Base-by-base conservation (phyloP, 2,888 invertebrate species). In the Zelleria hepariella region DNA sequence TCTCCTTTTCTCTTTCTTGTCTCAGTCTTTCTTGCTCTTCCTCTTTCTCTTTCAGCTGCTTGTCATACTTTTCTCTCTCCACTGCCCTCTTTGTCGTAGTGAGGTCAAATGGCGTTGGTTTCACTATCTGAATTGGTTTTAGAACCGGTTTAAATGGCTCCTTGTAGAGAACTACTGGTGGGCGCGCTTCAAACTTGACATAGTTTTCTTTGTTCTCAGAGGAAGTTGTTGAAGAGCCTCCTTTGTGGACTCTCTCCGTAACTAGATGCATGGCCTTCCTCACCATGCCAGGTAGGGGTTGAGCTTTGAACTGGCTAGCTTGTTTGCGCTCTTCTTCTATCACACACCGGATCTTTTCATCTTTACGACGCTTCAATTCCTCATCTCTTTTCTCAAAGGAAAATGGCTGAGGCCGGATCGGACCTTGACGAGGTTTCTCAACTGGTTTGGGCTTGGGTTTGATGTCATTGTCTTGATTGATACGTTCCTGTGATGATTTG, bases 321-420 rank as follows among this genome's bases (percentile, higher is more conserved):
- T 92, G 91, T 66, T 90, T 92, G 52, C 90, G 86, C 62, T 92
- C 91, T 63, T 87, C 83, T 61, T 93, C 91, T 21, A 91, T 71
- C 61, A 89, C 80, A 63, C 90, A 87, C 63, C 91, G 90, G 7
- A 94, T 90, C 65, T 88, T 88, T 66, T 92, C 90, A 63, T 94
- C 92, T 64, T 91, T 92, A 59, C 89, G 91, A 51, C 84, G 81
- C 58, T 86, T 80, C 25, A 91, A 67, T 60, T 89, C 79, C 68
- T 91, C 91, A 73, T 94, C 91, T 15, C 93, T 77, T 59, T 90
- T 83, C 61, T 93, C 93, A 80, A 95, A 95, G 64, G 93, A 93
- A 69, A 94, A 94, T 15, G 94, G 94, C 62, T 82, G 82, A 5
- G 79, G 78, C 57, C 71, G 71, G 0, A 82, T 20, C 7, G 82